phyloP scores from a whole-genome alignment of 2,888 invertebrate species.

The Meta bourneti region DNA sequence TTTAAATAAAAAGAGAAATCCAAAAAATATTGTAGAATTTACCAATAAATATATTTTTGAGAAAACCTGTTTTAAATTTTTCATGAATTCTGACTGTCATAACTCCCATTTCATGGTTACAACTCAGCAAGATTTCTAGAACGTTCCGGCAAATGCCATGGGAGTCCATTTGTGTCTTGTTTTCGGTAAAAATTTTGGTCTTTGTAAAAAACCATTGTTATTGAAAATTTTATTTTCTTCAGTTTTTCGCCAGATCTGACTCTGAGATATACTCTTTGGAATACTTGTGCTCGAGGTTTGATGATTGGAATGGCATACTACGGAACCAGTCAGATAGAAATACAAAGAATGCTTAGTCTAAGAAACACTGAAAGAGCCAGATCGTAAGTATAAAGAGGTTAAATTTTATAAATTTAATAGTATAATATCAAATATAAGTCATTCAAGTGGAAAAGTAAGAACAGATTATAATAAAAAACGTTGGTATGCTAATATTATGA shows the following conservation, averaged over 20 bases:
- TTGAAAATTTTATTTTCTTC: background rate
- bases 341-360: conserved; percentile 50
- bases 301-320: conserved; percentile 9
- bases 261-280: conserved; percentile 37
- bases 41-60: too few relatives aligned
- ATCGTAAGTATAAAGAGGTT: background rate
- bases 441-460: background rate
- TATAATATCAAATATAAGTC: background rate
- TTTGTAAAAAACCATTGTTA: too few relatives aligned
- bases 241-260: conserved; percentile 32
- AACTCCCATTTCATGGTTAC: too few relatives aligned
- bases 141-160: too few relatives aligned
- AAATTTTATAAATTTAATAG: background rate
- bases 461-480: background rate
- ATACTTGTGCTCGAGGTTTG: background rate
- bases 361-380: background rate
- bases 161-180: too few relatives aligned
- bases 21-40: too few relatives aligned
- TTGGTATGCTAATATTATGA: background rate
- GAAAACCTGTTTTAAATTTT: too few relatives aligned
- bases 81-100: too few relatives aligned
- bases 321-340: conserved; percentile 44
- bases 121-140: too few relatives aligned
- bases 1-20: too few relatives aligned
- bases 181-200: too few relatives aligned